Percentiles rank a stretch among this genome's conserved stretches.
Evolutionary conservation across 2,113 vertebrate genomes (phyloP).

Genomic region (Phrynosoma platyrhinos): DNA sequence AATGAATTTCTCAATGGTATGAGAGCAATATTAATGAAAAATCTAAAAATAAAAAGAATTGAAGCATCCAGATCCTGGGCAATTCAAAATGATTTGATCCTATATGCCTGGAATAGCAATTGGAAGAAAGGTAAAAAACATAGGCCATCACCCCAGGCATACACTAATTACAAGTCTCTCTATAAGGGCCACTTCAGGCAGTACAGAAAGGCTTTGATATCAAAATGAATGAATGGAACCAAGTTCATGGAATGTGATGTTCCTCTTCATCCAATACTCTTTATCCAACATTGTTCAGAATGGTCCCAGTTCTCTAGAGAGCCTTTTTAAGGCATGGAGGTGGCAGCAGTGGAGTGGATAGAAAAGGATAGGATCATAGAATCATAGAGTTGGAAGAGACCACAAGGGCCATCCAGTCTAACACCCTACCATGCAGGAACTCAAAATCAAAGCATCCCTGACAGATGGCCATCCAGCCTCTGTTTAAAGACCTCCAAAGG

Average conservation of each 20-base stretch:
- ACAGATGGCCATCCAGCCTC: no score
- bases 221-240: not conserved
- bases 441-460: no score
- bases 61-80: constrained; percentile 31
- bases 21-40: constrained; percentile 46
- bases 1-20: constrained; percentile 56
- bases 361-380: not conserved
- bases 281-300: not conserved
- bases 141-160: not conserved
- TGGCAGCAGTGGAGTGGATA: no score
- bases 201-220: not conserved
- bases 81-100: constrained; percentile 35
- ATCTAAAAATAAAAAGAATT: constrained; percentile 45
- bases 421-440: no score
- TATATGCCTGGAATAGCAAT: constrained; percentile 24
- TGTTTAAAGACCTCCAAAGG: no score
- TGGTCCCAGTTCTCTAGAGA: not conserved
- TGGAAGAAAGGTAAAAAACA: not conserved
- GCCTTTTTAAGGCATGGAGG: not conserved
- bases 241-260: not conserved
- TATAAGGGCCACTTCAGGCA: not conserved
- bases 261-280: not conserved
- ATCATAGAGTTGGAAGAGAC: no score
- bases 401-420: no score
- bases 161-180: not conserved